A percentile compares a stretch with the other conserved stretches of the same genome.
phyloP scores from a whole-genome alignment of 2,113 vertebrate genomes.

The Phylloscopus trochilus region DNA sequence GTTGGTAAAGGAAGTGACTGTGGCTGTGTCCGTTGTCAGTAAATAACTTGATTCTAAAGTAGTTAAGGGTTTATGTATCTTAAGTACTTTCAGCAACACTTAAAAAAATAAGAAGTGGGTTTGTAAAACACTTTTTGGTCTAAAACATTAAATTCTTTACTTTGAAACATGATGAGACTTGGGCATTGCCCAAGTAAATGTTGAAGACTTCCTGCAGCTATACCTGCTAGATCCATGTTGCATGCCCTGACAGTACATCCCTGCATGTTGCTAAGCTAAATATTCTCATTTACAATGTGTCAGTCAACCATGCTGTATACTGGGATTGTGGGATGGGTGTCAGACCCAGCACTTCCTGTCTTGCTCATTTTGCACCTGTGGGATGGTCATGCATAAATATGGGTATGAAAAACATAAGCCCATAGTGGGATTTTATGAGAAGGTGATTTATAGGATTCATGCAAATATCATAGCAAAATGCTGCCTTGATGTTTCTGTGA shows the following conservation, averaged over 20 bases:
- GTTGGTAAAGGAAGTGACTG: conserved; percentile 13
- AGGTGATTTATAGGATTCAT: background rate
- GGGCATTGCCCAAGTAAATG: background rate
- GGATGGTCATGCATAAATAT: background rate
- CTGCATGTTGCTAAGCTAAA: background rate
- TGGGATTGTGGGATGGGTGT: background rate
- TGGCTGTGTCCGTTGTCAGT: background rate
- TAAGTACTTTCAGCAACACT: background rate
- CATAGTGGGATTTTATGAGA: background rate
- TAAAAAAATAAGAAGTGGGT: background rate
- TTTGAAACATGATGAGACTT: background rate
- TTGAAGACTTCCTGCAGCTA: background rate
- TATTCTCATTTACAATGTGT: background rate
- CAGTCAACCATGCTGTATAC: background rate
- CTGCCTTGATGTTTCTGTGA: background rate
- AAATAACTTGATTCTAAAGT: background rate
- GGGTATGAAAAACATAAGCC: background rate
- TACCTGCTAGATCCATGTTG: background rate
- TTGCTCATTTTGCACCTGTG: background rate
- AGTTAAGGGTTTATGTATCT: background rate
- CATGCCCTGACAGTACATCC: background rate
- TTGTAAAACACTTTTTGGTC: background rate
- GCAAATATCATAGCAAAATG: background rate
- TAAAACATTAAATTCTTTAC: background rate
- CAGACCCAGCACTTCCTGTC: background rate